Base-by-base conservation (phyloP, 2,888 invertebrate species). In the Ophion slaviceki region DNA sequence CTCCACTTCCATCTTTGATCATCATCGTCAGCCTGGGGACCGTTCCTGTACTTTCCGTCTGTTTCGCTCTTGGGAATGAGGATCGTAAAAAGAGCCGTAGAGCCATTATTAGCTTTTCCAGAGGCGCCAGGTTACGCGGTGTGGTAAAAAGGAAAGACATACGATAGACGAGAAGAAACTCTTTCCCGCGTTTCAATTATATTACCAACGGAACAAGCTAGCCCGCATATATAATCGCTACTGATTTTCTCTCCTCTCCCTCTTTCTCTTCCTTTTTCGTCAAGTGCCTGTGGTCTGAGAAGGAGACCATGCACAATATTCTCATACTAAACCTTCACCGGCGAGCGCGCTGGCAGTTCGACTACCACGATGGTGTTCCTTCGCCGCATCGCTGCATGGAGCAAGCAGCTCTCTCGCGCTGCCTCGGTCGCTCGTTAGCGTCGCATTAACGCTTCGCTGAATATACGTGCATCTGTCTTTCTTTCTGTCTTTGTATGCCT, bases 391-490 rank as follows among this genome's bases (percentile, higher is more conserved):
- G 85, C 79, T 62, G 75, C 75, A 6, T 36, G 70, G 24, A 24
- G 24, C 79, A 71, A 71, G 62, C 70, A 79, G 47, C 79, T 79
- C 70, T 79, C 47, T 79, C 47, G 47, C 53, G 61, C 71, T 79
- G 62, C 57, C 81, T 75, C 81, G 74, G 57, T 75, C 74, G 74
- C 85, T 85, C 81, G 85, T 85, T 85, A 85, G 85, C 85, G 81
- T 82, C 75, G 85, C 85, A 81, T 85, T 85, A 85, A 85, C 85
- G 85, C 85, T 85, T 79, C 78, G 85, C 80, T 82, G 85, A 78
- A 61, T 77, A 57, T 77, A 77, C 68, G 59, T 74, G 72, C 64
- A 5, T 57, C 24, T 62, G 28, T 74, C 64, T 40, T 53, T 40
- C 74, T 66, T 14, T 57, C 57, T 32, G 17, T 24, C 66, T 36